These are phyloP conservation scores for Lysandra coridon DNA, from an alignment of 2,888 invertebrate genomes.

Conservation along the genomic window DNA sequence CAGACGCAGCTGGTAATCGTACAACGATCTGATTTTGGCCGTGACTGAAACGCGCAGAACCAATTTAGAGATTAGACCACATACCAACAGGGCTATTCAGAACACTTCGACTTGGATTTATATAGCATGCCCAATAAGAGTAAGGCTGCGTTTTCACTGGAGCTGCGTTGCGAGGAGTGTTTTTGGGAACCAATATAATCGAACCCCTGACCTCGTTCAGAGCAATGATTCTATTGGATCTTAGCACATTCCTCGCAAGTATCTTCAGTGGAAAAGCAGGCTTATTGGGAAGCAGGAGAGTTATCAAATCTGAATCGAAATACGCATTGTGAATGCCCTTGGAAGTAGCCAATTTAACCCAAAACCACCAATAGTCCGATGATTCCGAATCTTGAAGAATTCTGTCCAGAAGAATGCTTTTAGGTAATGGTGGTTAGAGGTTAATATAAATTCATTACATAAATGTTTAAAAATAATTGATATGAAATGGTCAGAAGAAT, in stretches of 20 bases:
- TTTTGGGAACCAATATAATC: neutral
- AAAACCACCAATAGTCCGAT: neutral
- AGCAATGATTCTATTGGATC: neutral
- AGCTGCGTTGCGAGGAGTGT: neutral
- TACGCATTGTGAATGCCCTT: neutral
- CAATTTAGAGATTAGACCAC: neutral
- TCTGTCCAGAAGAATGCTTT: no score
- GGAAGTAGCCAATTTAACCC: neutral
- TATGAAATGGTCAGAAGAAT: no score
- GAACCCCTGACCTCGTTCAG: no score
- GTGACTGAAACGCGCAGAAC: constrained; percentile 85
- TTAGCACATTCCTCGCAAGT: neutral
- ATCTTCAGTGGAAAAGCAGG: neutral
- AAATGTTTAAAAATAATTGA: no score
- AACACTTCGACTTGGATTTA: neutral
- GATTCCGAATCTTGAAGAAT: neutral
- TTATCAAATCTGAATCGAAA: neutral
- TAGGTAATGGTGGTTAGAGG: no score
- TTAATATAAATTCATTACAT: no score
- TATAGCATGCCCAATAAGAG: neutral
- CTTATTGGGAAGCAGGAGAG: neutral
- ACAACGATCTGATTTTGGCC: constrained; percentile 97
- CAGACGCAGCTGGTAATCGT: constrained; percentile 96
- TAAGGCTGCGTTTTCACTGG: neutral
- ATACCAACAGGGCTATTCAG: neutral